phyloP scores from a whole-genome alignment of 2,113 vertebrate genomes.

The Eulemur macaco region DNA sequence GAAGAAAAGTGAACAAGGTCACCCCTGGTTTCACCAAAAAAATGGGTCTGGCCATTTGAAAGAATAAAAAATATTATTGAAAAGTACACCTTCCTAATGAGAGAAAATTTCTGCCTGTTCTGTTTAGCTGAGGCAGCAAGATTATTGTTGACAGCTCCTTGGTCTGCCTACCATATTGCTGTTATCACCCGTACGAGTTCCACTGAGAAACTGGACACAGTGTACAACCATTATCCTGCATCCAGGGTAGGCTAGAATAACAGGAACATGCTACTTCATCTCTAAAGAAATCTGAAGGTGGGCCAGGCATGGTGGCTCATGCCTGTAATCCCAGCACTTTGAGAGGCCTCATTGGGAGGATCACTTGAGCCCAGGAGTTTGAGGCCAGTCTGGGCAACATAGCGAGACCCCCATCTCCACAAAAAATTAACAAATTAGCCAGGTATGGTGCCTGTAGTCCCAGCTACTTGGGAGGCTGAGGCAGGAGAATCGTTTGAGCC shows the following conservation, averaged over 20 bases:
- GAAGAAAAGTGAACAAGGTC: not conserved
- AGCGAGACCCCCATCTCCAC: too few species aligned
- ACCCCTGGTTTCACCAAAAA: not conserved
- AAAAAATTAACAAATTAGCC: too few species aligned
- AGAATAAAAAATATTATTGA: not conserved
- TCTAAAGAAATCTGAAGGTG: not conserved
- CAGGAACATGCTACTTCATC: not conserved
- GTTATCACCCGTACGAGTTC: not conserved
- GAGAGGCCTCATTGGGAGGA: too few species aligned
- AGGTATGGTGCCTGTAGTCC: too few species aligned
- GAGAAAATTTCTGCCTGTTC: not conserved
- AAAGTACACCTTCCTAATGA: not conserved
- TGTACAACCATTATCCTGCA: not conserved
- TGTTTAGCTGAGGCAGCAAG: not conserved
- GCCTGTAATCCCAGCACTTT: too few species aligned
- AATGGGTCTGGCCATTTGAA: not conserved
- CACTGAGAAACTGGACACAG: accelerated
- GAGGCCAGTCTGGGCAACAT: too few species aligned
- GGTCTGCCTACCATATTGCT: not conserved
- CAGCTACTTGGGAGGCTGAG: too few species aligned
- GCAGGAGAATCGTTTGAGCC: too few species aligned
- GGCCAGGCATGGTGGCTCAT: too few species aligned
- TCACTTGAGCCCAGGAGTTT: too few species aligned
- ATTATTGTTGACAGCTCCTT: accelerated
- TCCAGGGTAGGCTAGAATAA: not conserved